Evolutionary conservation across 2,888 invertebrate species (phyloP).

Genomic region (Trichacis sp.): DNA sequence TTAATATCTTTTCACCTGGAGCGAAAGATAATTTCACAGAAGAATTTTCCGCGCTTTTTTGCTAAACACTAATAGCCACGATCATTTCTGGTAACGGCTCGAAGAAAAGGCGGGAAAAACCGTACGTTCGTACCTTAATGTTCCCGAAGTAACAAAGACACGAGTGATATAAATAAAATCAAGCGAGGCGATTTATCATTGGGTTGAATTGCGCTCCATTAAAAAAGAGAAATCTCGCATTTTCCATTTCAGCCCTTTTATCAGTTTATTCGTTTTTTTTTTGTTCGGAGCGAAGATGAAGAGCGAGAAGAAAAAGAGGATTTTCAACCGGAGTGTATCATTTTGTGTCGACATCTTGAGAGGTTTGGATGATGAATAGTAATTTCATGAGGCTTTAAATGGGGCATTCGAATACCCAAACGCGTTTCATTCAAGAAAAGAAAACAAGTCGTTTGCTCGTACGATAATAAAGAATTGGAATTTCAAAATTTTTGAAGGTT

Average conservation of each 20-base stretch:
- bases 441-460: slow-evolving; percentile 13
- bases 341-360: slow-evolving; percentile 38
- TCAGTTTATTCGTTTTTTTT: slow-evolving; percentile 35
- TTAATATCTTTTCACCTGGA: too few species aligned
- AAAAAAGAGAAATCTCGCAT: slow-evolving; percentile 11
- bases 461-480: slow-evolving; percentile 26
- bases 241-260: slow-evolving; percentile 25
- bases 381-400: slow-evolving; percentile 39
- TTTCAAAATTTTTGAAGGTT: too few species aligned
- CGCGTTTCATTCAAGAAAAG: slow-evolving; percentile 17
- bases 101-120: neutral
- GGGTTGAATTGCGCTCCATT: slow-evolving; percentile 50
- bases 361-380: slow-evolving; percentile 43
- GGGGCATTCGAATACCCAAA: slow-evolving; percentile 23
- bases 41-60: too few species aligned
- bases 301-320: too few species aligned
- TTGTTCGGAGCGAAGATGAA: too few species aligned
- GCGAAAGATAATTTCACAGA: too few species aligned
- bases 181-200: slow-evolving; percentile 57
- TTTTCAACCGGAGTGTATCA: slow-evolving; percentile 40
- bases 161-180: slow-evolving; percentile 61
- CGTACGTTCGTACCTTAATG: slow-evolving; percentile 46
- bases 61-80: neutral
- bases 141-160: slow-evolving; percentile 49
- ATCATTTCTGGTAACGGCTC: neutral